These are phyloP conservation scores for Ctenicera cuprea DNA, from an alignment of 2,888 invertebrate species.

Conservation along the genomic window DNA sequence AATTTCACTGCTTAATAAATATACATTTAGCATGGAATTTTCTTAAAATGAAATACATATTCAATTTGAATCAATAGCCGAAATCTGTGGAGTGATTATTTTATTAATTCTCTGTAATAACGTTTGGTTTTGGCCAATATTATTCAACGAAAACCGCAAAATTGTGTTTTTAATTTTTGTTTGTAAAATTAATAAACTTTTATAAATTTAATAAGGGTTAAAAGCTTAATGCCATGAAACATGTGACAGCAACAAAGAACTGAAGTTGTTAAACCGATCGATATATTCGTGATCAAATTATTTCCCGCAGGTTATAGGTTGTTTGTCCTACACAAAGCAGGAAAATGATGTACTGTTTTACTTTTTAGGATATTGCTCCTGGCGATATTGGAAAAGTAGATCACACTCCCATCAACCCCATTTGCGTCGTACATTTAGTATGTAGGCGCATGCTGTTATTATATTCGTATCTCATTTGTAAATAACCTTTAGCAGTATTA, in stretches of 20 bases:
- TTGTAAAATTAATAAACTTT: neutral
- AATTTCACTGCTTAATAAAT: neutral
- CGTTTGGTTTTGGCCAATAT: no score
- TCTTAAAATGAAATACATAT: neutral
- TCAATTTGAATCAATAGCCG: neutral
- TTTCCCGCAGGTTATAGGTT: conserved; percentile 13
- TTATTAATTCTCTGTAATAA: no score
- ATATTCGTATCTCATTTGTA: conserved; percentile 11
- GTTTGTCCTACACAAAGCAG: conserved; percentile 15
- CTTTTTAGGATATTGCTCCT: conserved; percentile 16
- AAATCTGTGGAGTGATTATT: neutral
- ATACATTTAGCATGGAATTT: neutral
- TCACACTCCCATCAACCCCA: conserved; percentile 8
- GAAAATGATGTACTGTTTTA: conserved; percentile 25
- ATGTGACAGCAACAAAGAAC: neutral
- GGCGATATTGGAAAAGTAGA: conserved; percentile 30
- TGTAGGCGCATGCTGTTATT: neutral
- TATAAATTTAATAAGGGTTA: no score
- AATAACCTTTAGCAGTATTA: conserved; percentile 2
- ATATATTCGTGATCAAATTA: conserved; percentile 29
- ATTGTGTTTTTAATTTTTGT: no score
- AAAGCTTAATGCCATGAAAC: neutral
- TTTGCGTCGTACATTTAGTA: conserved; percentile 16
- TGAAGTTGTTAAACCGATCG: conserved; percentile 9
- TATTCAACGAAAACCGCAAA: no score